phyloP scores from a whole-genome alignment of 1,140 invertebrate genomes.

The Wasmannia auropunctata region DNA sequence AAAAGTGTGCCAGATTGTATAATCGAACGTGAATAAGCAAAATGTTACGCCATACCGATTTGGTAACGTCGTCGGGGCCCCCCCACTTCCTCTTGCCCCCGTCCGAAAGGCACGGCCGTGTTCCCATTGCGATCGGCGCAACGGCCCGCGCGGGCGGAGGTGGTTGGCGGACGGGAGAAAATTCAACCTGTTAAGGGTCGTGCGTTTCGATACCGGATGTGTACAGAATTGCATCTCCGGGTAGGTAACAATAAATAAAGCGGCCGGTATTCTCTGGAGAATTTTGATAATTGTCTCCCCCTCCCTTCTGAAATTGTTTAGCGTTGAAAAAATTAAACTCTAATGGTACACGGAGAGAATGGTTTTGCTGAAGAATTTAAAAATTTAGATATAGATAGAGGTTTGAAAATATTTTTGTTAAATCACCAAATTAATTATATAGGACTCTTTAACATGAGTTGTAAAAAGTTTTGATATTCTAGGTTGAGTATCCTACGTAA shows the following conservation, averaged over 20 bases:
- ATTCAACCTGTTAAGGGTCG: conserved; percentile 59
- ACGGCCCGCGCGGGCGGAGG: conserved; percentile 13
- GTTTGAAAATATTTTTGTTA: too few relatives aligned
- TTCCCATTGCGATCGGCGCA: conserved; percentile 80
- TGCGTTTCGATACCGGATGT: not conserved
- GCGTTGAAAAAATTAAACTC: not conserved
- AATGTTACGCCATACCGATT: conserved; percentile 85
- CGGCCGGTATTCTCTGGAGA: not conserved
- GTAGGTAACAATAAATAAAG: not conserved
- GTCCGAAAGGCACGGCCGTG: conserved; percentile 73
- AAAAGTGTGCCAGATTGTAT: conserved; percentile 86
- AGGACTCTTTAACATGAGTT: too few relatives aligned
- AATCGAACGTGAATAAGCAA: conserved; percentile 86
- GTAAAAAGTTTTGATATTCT: too few relatives aligned
- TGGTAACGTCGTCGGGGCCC: conserved; percentile 80
- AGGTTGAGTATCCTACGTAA: too few relatives aligned
- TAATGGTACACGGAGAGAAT: too few relatives aligned
- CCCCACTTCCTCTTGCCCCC: conserved; percentile 47
- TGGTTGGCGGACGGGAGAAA: conserved; percentile 54
- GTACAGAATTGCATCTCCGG: not conserved
- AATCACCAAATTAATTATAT: too few relatives aligned
- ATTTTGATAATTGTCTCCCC: not conserved
- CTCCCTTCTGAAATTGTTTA: not conserved
- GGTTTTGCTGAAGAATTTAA: too few relatives aligned
- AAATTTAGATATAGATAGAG: too few relatives aligned